Evolutionary conservation across 2,888 invertebrate species (phyloP), one percentile per base, ranked within the genome.

Genomic region (Aricia artaxerxes): DNA sequence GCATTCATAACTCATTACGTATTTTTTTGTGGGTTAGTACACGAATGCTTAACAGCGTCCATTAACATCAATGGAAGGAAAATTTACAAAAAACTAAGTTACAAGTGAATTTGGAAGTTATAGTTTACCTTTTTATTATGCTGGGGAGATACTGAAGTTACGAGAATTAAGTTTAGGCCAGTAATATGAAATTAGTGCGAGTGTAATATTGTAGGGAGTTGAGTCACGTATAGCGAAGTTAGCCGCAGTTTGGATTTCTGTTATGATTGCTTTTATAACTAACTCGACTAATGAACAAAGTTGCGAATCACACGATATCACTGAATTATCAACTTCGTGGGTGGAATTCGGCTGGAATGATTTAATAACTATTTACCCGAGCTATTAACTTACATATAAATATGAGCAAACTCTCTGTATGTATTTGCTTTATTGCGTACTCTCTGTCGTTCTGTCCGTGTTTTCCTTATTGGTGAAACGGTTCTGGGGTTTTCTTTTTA

Each of bases 231-330:
- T 78, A 61, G 44, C 44, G 64, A 76, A 79, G 75, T 64, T 75
- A 53, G 76, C 76, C 76, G 64, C 75, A 49, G 61, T 73, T 79
- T 35, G 64, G 75, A 75, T 79, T 79, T 79, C 61, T 75, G 75
- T 79, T 79, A 79, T 75, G 75, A 76, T 79, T 64, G 75, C 79
- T 75, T 79, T 79, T 79, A 79, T 79, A 75, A 79, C 49, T 31
- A 75, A 79, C 75, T 77, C 69, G 69, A 77, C 57, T 79, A 79
- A 79, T 77, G 57, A 77, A 72, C 77, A 40, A 77, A 72, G 77
- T 76, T 77, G 31, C 77, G 77, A 61, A 76, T 73, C 72, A 73
- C 57, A 35, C 40, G 16, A n/a, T 57, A 78, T 73, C 40, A 78
- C 35, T 60, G 73, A 73, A 78, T 78, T 73, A 73, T 73, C 73